Evolutionary conservation across 2,113 vertebrate species (phyloP), one percentile per base, ranked within the genome.

Genomic region (Dipodomys merriami): DNA sequence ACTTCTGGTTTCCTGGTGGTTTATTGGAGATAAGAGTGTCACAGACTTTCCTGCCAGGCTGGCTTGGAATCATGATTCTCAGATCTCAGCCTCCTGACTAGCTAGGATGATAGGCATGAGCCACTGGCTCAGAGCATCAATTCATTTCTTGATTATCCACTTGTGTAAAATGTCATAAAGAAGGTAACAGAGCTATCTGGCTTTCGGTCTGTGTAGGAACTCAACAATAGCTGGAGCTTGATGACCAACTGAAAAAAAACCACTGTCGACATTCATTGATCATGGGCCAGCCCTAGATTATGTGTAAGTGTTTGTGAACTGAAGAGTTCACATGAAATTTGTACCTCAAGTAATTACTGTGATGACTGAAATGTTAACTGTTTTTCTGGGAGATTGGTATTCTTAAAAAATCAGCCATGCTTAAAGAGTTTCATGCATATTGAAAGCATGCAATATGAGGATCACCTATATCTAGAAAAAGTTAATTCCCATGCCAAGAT

Each of bases 401-500:
- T 60, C 27, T 83, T 94, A 83, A 87, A 83, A 87, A 85, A 7
- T 29, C 79, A 93, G 88, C 1, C 25, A 20, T 86, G 19, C 13
- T n/a, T 46, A 88, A 77, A 71, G 30, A 69, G 44, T 87, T 83
- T 68, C 23, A 12, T 80, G 20, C 1, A 30, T 53, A 44, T 91
- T 81, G 20, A 22, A 86, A 67, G 29, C 64, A 46, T 67, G 57
- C 69, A 84, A 33, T 1, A 22, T 72, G 71, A 90, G 2, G 33
- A 49, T 9, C 49, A n/a, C 35, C 13, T 83, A 89, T 96, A 87
- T 91, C 86, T 94, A 80, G 29, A 87, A 93, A 60, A 91, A 27
- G 46, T 83, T 97, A 97, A 90, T 33, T 81, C 93, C 53, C 86
- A 83, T 97, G 86, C 95, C 60, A 95, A 82, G 79, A 77, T 94